Conservation (phyloP, 2,113 vertebrate genomes). For the Cebidichthys violaceus region DNA sequence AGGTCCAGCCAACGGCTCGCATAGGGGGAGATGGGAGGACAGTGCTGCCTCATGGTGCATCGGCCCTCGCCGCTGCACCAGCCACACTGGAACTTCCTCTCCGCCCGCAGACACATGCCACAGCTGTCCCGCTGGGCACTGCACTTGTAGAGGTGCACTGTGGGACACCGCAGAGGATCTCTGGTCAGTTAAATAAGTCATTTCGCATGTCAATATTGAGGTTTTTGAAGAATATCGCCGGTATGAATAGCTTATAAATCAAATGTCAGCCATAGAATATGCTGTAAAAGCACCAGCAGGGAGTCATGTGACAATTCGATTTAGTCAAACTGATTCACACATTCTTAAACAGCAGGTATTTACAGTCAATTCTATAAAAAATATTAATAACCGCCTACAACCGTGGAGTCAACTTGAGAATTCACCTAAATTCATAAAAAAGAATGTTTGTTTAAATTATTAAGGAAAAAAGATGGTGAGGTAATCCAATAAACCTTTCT, state of each 20-base stretch:
- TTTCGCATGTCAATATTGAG: background rate
- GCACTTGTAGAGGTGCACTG: conserved; percentile 98
- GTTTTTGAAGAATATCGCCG: background rate
- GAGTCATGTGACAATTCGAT: background rate
- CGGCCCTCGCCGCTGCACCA: conserved; percentile 91
- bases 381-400: background rate
- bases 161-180: background rate
- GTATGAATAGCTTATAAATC: background rate
- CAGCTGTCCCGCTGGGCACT: conserved; percentile 95
- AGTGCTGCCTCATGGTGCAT: conserved; percentile 91
- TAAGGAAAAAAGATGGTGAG: background rate
- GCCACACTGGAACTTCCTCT: conserved; percentile 93
- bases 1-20: conserved; percentile 91
- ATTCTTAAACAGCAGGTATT: background rate
- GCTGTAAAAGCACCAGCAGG: conserved; percentile 1
- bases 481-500: conserved; percentile 50
- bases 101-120: conserved; percentile 93
- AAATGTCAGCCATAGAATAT: background rate
- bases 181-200: background rate
- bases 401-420: background rate
- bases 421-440: conserved; percentile 25
- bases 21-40: conserved; percentile 73
- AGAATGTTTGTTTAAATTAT: background rate
- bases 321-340: background rate
- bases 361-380: background rate